Evolutionary conservation across 2,797 vertebrate genomes (phyloP).

Genomic region (Thripadectes ignobilis): DNA sequence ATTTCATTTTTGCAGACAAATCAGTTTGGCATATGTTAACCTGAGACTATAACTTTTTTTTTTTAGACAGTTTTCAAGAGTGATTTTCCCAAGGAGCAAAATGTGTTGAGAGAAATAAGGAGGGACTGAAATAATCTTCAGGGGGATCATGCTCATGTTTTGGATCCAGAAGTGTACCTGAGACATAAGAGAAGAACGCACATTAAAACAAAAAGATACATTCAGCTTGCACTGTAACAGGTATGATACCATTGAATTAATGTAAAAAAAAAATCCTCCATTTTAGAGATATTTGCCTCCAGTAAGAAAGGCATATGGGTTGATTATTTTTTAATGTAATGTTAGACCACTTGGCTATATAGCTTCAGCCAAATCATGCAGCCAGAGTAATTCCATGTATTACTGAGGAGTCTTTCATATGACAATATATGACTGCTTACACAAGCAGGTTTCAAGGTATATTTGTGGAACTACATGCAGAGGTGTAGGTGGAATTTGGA

Average conservation of each 20-base stretch:
- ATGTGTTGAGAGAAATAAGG: not conserved
- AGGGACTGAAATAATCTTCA: not conserved
- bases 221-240: not conserved
- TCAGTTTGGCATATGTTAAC: conserved; percentile 28
- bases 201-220: not conserved
- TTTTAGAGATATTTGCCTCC: not conserved
- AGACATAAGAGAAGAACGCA: not conserved
- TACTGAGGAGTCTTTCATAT: not conserved
- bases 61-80: not conserved
- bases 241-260: not conserved
- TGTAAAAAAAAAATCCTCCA: not conserved
- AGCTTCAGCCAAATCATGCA: not conserved
- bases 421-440: not conserved
- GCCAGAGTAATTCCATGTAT: not conserved
- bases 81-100: not conserved
- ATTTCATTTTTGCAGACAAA: conserved; percentile 29
- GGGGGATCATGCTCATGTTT: not conserved
- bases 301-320: not conserved
- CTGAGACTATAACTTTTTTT: not conserved
- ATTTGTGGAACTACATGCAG: not conserved
- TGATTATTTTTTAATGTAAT: not conserved
- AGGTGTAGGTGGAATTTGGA: not conserved
- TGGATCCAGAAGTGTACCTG: not conserved
- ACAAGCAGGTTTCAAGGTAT: not conserved
- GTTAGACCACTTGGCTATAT: not conserved